phyloP scores from a whole-genome alignment of 2,888 invertebrate species.

The Netelia fuscicornis region DNA sequence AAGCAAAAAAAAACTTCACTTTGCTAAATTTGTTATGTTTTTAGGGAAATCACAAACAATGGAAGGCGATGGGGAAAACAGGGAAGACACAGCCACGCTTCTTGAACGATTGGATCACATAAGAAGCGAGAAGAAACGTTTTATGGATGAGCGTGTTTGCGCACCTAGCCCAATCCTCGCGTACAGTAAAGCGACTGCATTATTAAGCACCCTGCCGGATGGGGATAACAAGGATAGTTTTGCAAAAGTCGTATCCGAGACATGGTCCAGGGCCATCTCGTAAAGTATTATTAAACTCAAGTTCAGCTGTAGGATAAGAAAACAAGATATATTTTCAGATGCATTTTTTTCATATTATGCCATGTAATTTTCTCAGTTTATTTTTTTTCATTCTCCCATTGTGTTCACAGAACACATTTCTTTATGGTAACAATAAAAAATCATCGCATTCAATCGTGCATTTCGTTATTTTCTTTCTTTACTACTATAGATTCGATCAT shows the following conservation, averaged over 20 bases:
- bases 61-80: slow-evolving; percentile 49
- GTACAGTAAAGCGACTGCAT: slow-evolving; percentile 74
- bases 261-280: slow-evolving; percentile 72
- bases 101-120: slow-evolving; percentile 74
- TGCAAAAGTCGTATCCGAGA: slow-evolving; percentile 57
- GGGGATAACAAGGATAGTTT: slow-evolving; percentile 69
- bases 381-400: not conserved
- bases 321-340: slow-evolving; percentile 33
- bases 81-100: slow-evolving; percentile 61
- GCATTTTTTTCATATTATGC: slow-evolving; percentile 20
- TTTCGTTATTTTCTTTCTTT: not conserved
- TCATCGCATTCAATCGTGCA: not conserved
- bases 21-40: not conserved
- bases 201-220: slow-evolving; percentile 69
- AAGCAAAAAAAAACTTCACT: not conserved
- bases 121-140: slow-evolving; percentile 74
- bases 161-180: slow-evolving; percentile 79
- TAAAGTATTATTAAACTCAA: slow-evolving; percentile 16
- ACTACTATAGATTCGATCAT: slow-evolving; percentile 70
- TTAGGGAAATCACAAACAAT: slow-evolving; percentile 61
- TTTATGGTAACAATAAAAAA: slow-evolving; percentile 6
- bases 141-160: slow-evolving; percentile 74
- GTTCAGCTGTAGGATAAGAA: not conserved
- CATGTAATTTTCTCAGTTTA: not conserved
- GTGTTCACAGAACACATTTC: not conserved